A percentile compares a stretch with the other conserved stretches of the same genome.
phyloP scores from a whole-genome alignment of 2,888 invertebrate genomes.

The Acholoe squamosa region DNA sequence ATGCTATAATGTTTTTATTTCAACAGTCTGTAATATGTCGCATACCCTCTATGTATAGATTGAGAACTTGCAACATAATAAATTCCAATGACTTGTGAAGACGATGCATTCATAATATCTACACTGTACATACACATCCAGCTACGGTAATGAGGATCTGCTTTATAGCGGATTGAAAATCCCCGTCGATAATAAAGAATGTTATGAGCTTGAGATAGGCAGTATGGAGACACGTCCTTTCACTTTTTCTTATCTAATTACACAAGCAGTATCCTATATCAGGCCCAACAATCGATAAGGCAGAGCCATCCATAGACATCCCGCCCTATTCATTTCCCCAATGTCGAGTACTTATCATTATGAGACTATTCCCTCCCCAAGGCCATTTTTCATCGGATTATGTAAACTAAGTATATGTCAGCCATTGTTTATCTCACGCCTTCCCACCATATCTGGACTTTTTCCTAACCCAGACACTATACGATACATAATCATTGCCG shows the following conservation, averaged over 20 bases:
- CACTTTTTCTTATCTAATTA: conserved; percentile 11
- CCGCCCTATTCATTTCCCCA: neutral
- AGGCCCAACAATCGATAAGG: neutral
- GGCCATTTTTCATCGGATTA: neutral
- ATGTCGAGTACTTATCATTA: conserved; percentile 15
- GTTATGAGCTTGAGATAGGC: too few species aligned
- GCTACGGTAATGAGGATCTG: too few species aligned
- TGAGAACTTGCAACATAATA: too few species aligned
- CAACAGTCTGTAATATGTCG: too few species aligned
- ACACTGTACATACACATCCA: too few species aligned
- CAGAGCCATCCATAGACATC: neutral
- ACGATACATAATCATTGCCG: neutral
- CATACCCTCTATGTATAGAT: too few species aligned
- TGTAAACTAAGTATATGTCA: conserved; percentile 16
- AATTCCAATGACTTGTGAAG: too few species aligned
- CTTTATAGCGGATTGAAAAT: too few species aligned
- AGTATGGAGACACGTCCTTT: too few species aligned
- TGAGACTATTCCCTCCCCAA: neutral
- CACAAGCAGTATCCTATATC: neutral
- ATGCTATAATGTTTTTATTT: too few species aligned
- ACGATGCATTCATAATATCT: too few species aligned
- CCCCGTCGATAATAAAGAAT: too few species aligned
- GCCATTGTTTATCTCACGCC: neutral
- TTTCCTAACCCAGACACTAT: neutral
- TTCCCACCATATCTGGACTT: neutral